Conservation (phyloP, 2,888 invertebrate genomes). For the Ephialtes manifestator region DNA sequence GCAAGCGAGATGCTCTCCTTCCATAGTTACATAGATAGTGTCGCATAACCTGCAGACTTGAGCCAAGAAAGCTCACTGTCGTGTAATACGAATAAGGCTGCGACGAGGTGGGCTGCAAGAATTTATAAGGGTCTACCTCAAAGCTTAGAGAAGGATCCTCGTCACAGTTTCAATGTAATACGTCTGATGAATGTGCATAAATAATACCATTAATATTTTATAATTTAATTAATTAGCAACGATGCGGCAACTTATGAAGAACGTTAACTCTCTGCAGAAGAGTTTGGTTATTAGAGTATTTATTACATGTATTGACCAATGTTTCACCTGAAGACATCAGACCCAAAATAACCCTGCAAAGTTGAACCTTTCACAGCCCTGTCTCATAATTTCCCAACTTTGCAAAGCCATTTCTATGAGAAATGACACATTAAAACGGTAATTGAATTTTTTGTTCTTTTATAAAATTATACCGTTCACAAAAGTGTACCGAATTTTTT, state of each 20-base stretch:
- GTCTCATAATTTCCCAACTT: too few species aligned
- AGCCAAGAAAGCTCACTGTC: constrained; percentile 66
- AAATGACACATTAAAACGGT: too few species aligned
- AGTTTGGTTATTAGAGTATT: neutral
- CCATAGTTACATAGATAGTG: constrained; percentile 38
- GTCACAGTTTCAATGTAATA: neutral
- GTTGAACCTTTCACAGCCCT: too few species aligned
- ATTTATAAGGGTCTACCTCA: constrained; percentile 60
- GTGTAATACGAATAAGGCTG: constrained; percentile 59
- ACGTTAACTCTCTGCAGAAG: neutral
- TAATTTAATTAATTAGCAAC: neutral
- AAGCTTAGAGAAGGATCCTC: neutral
- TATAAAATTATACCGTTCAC: too few species aligned
- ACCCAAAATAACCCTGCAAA: too few species aligned
- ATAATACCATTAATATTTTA: neutral
- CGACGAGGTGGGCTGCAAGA: constrained; percentile 60
- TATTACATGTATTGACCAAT: too few species aligned
- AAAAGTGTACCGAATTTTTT: too few species aligned
- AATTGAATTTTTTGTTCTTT: too few species aligned
- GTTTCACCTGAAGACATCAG: too few species aligned
- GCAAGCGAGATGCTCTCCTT: constrained; percentile 58
- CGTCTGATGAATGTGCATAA: neutral
- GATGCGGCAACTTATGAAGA: neutral
- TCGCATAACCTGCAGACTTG: constrained; percentile 28
- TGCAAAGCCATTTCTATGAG: too few species aligned